These are phyloP conservation scores for Lucilia sericata DNA, from an alignment of 1,140 invertebrate genomes.

Conservation along the genomic window DNA sequence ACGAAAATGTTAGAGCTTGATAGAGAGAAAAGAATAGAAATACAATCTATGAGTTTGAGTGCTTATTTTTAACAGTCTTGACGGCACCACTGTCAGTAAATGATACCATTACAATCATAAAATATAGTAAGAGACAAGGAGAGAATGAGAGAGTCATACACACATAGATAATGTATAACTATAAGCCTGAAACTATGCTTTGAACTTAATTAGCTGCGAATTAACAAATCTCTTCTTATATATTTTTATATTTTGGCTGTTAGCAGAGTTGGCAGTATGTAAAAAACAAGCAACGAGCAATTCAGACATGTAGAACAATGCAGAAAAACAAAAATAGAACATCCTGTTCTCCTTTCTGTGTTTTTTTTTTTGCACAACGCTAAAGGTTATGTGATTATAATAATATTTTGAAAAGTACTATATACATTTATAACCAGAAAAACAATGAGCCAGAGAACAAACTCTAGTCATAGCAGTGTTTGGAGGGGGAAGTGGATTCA, in stretches of 20 bases:
- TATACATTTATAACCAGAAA: background rate
- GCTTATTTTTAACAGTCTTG: background rate
- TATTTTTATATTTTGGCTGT: background rate
- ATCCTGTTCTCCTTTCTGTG: background rate
- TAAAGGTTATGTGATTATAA: slow-evolving; percentile 27
- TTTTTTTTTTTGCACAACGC: slow-evolving; percentile 5
- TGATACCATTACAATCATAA: background rate
- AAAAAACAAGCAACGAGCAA: background rate
- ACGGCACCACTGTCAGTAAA: background rate
- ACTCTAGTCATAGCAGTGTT: background rate
- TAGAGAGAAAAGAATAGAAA: too few species aligned
- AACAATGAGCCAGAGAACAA: background rate
- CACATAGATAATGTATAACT: background rate
- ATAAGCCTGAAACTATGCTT: background rate
- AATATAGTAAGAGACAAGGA: background rate
- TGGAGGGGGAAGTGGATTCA: background rate
- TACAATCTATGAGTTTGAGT: too few species aligned
- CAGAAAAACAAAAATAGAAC: background rate
- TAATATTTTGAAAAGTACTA: background rate
- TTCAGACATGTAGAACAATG: background rate
- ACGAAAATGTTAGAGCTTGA: background rate
- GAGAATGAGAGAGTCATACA: background rate
- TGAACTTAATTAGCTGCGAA: slow-evolving; percentile 28
- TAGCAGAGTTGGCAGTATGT: background rate
- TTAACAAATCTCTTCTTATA: background rate